These are phyloP conservation scores for Mesoclemmys tuberculata DNA, from an alignment of 2,113 vertebrate genomes.

Conservation along the genomic window DNA sequence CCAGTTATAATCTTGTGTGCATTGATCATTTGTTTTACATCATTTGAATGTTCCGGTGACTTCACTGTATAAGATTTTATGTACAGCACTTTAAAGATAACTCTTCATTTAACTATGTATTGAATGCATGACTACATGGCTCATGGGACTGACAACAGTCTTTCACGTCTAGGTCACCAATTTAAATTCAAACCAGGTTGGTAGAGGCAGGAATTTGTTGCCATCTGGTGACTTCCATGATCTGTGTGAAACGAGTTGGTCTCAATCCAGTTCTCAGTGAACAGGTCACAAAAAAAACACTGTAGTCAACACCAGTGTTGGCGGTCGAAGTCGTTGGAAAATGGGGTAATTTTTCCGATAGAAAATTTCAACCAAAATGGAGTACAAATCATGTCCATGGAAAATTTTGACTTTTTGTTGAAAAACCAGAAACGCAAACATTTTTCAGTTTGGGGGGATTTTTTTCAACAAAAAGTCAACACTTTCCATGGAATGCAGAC, in stretches of 20 bases:
- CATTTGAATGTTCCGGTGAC: not conserved
- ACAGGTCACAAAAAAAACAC: not conserved
- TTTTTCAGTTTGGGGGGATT: not conserved
- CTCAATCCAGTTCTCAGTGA: not conserved
- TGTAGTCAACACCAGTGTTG: not conserved
- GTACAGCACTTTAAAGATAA: not conserved
- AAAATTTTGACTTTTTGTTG: not conserved
- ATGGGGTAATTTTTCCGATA: not conserved
- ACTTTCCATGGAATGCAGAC: not conserved
- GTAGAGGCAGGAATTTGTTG: constrained; percentile 22
- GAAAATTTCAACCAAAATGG: not conserved
- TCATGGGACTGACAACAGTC: not conserved
- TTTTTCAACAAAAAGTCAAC: not conserved
- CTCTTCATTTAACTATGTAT: not conserved
- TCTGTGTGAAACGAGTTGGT: not conserved
- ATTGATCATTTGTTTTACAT: not conserved
- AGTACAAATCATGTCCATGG: not conserved
- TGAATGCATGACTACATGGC: not conserved
- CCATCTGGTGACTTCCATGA: constrained; percentile 4
- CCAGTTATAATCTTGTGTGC: not conserved
- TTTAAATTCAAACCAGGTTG: not conserved
- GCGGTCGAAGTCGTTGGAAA: not conserved
- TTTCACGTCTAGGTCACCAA: not conserved
- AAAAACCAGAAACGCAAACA: not conserved
- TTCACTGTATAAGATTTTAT: fast-evolving